A percentile compares a stretch with the other conserved stretches of the same genome.
phyloP scores from a whole-genome alignment of 2,797 vertebrate genomes.

The Poecilia wingei region DNA sequence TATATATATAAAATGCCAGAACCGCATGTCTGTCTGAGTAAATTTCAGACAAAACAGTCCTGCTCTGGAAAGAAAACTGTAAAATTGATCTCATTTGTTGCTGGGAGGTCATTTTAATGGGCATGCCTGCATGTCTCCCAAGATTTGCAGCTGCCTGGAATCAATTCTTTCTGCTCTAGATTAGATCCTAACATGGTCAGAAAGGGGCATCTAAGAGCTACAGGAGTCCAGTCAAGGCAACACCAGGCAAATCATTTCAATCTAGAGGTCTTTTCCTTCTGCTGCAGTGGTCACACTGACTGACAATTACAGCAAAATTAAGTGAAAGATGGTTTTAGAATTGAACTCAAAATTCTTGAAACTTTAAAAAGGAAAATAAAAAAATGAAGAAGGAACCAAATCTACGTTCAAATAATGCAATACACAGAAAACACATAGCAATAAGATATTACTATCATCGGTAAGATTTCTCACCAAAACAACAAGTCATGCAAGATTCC shows the following conservation, averaged over 20 bases:
- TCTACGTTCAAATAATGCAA: neutral
- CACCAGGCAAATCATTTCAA: constrained; percentile 33
- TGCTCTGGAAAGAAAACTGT: constrained; percentile 50
- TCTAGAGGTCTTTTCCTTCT: constrained; percentile 41
- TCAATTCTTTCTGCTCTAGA: constrained; percentile 68
- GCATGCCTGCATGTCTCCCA: constrained; percentile 49
- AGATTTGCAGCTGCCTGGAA: constrained; percentile 55
- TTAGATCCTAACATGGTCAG: constrained; percentile 70
- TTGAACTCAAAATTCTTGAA: neutral
- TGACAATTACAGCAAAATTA: neutral
- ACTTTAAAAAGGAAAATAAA: neutral
- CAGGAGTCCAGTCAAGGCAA: constrained; percentile 32
- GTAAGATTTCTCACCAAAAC: neutral
- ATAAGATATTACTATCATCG: neutral
- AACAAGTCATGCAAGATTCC: neutral
- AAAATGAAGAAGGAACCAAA: neutral
- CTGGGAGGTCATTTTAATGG: constrained; percentile 42
- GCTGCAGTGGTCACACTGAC: constrained; percentile 17
- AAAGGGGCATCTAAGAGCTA: constrained; percentile 62
- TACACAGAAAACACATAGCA: neutral
- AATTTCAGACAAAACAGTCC: neutral
- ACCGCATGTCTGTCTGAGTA: neutral
- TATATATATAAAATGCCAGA: neutral
- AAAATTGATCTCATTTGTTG: constrained; percentile 66
- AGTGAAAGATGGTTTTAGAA: neutral